Conservation (phyloP, 2,888 invertebrate species). For the Dasypogon diadema region DNA sequence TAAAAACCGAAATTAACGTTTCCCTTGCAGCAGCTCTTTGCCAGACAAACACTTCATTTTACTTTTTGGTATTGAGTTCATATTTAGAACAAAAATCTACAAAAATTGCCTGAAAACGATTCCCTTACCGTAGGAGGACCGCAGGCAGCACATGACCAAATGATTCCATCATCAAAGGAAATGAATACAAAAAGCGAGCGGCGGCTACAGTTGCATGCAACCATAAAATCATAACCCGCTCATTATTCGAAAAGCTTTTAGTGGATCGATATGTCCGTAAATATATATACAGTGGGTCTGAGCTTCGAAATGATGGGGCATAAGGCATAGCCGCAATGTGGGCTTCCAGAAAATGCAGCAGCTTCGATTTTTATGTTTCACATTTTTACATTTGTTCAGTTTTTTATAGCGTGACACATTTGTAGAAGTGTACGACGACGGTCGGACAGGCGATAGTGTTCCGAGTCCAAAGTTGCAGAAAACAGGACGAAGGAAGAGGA, state of each 20-base stretch:
- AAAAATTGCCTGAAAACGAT: constrained; percentile 6
- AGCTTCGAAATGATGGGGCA: constrained; percentile 39
- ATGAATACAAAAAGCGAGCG: constrained; percentile 45
- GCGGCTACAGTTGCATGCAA: constrained; percentile 48
- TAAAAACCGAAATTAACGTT: constrained; percentile 22
- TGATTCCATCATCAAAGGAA: constrained; percentile 50
- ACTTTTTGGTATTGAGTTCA: constrained; percentile 27
- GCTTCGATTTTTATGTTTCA: constrained; percentile 49
- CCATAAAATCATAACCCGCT: constrained; percentile 52
- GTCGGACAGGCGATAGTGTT: not conserved
- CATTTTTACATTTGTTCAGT: constrained; percentile 49
- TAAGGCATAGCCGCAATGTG: constrained; percentile 45
- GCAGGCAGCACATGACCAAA: constrained; percentile 42
- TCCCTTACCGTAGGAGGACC: constrained; percentile 13
- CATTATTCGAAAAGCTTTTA: constrained; percentile 51
- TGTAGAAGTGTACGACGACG: not conserved
- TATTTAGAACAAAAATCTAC: constrained; percentile 17
- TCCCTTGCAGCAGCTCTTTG: not conserved
- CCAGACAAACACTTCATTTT: constrained; percentile 45
- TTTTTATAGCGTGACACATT: constrained; percentile 45
- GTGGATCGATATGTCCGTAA: constrained; percentile 45
- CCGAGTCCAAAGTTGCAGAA: no score
- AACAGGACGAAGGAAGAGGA: not conserved
- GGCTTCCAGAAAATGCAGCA: constrained; percentile 40
- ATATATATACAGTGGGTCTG: constrained; percentile 44